phyloP scores from a whole-genome alignment of 2,888 invertebrate genomes.

The Patella pellucida region DNA sequence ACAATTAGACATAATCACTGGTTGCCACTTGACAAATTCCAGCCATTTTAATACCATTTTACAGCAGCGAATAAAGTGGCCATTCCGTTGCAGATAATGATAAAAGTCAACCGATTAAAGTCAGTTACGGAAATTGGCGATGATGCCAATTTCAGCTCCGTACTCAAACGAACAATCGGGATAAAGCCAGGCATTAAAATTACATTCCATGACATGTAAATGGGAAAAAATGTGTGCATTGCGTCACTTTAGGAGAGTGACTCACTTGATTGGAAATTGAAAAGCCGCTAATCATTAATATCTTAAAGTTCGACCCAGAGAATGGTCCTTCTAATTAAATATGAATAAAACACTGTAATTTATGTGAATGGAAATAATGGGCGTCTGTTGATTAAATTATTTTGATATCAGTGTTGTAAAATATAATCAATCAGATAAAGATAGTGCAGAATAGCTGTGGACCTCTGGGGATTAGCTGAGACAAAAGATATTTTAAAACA shows the following conservation, averaged over 20 bases:
- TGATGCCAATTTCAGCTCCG: not conserved
- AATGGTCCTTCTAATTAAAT: not conserved
- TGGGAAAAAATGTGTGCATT: not conserved
- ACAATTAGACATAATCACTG: not conserved
- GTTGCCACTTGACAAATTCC: not conserved
- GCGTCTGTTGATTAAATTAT: too few species aligned
- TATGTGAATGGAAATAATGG: not conserved
- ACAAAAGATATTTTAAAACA: too few species aligned
- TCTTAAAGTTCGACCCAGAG: not conserved
- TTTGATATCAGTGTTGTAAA: too few species aligned
- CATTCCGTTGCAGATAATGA: not conserved
- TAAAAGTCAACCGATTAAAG: constrained; percentile 7
- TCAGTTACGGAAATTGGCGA: not conserved
- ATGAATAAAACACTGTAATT: constrained; percentile 4
- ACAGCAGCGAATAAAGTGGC: not conserved
- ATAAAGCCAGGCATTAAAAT: not conserved
- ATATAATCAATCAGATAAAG: too few species aligned
- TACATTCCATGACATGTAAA: not conserved
- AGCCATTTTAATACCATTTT: too few species aligned
- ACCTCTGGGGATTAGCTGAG: too few species aligned
- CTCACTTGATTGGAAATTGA: constrained; percentile 7
- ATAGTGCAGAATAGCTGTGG: too few species aligned
- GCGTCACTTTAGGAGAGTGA: constrained; percentile 4
- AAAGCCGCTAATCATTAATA: not conserved
- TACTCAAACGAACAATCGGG: not conserved